Evolutionary conservation across 2,113 vertebrate species (phyloP), one percentile per base, ranked within the genome.

Genomic region (Gavialis gangeticus): DNA sequence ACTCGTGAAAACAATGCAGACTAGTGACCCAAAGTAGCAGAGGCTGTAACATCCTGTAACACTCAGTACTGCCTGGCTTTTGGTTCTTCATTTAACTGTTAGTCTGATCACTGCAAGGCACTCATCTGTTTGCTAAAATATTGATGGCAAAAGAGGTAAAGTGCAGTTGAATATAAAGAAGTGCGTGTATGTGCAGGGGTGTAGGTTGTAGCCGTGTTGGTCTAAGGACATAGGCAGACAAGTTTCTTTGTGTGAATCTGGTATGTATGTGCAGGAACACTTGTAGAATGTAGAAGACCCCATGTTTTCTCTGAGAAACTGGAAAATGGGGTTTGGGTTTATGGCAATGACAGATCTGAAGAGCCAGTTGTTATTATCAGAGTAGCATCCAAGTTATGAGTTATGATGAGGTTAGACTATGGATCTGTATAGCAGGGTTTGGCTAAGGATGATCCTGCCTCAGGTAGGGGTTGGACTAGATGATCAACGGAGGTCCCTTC

Each of bases 301-400:
- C 34, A 34, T 34, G 34, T 10, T 79, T 25, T 12, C 6, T 15
- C 22, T 78, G 76, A 57, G 3, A 8, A 37, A 30, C 0, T 7
- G 73, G 46, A 3, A n/a, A 17, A 17, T 69, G 21, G 30, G n/a
- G 21, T 19, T 69, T 69, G 30, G 19, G 2, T 30, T 24, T 18
- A 25, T 76, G 3, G 24, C 84, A 10, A 0, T 28, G 1, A 0
- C 30, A 10, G 17, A 3, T 2, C 21, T 1, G 67, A n/a, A 10
- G 60, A 0, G 8, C 22, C 0, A 11, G 19, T 37, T 8, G 19
- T 71, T 19, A 12, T n/a, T 58, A 34, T 59, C 37, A 25, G 54
- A 37, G 67, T 10, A 6, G 3, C 12, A 14, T 25, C 11, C 28
- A 3, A 3, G 58, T 46, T 18, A 4, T 14, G 19, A 46, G 46